Evolutionary conservation across 2,113 vertebrate species (phyloP).

Genomic region (Thryonomys swinderianus): DNA sequence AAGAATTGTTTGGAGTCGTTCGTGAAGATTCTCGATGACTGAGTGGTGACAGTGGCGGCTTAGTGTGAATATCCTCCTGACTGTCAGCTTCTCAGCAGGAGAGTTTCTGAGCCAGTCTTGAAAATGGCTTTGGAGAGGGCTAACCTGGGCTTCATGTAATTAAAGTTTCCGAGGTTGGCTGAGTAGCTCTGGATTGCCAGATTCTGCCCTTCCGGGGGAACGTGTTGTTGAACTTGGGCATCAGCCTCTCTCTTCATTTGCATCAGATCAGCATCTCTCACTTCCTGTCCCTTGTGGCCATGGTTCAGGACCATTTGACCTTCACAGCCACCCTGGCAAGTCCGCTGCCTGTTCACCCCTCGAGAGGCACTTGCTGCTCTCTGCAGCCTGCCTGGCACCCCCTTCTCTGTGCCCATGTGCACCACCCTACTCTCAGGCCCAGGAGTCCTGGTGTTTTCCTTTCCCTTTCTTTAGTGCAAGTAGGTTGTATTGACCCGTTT

Average conservation of each 20-base stretch:
- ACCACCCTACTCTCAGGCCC: neutral
- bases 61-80: conserved; percentile 52
- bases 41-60: conserved; percentile 49
- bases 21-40: neutral
- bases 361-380: neutral
- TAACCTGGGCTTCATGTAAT: conserved; percentile 25
- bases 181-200: neutral
- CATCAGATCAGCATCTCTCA: neutral
- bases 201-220: neutral
- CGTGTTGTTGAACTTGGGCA: neutral
- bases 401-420: neutral
- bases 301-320: neutral
- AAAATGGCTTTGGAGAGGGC: conserved; percentile 56
- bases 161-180: conserved; percentile 56
- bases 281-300: neutral
- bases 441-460: neutral
- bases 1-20: neutral
- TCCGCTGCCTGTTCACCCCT: neutral
- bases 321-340: neutral
- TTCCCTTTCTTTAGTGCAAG: neutral
- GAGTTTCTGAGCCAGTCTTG: conserved; percentile 59
- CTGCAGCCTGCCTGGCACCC: too few relatives aligned
- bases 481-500: neutral
- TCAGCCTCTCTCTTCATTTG: neutral
- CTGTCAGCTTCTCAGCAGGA: conserved; percentile 59